phyloP scores from a whole-genome alignment of 2,888 invertebrate species.

The Stenotaenia linearis region DNA sequence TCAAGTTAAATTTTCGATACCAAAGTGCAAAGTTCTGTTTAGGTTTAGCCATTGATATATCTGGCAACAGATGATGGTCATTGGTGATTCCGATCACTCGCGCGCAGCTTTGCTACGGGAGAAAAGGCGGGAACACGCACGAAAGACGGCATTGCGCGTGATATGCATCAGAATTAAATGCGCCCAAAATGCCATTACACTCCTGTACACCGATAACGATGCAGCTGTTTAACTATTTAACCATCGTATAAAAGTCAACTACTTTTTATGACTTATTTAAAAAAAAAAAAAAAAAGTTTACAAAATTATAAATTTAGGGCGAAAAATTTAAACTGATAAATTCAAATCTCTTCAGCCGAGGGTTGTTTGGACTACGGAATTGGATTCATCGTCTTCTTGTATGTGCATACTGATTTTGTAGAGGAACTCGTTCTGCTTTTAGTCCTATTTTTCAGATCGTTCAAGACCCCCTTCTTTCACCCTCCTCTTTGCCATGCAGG shows the following conservation, averaged over 20 bases:
- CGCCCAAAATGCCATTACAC: neutral
- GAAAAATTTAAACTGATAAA: neutral
- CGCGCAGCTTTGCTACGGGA: neutral
- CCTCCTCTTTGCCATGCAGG: neutral
- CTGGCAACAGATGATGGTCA: neutral
- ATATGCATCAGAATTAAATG: neutral
- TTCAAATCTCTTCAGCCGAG: neutral
- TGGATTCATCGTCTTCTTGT: neutral
- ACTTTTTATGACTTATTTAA: neutral
- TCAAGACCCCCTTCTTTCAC: neutral
- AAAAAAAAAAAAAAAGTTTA: neutral
- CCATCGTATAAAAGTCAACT: neutral
- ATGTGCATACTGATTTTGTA: neutral
- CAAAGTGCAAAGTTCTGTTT: neutral
- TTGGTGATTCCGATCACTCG: neutral
- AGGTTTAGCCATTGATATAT: neutral
- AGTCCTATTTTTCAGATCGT: neutral
- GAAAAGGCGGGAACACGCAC: neutral
- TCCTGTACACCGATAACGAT: neutral
- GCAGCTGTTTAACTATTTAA: neutral
- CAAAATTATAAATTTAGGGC: neutral
- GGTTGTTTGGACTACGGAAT: neutral
- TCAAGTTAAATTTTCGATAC: neutral
- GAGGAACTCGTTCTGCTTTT: neutral
- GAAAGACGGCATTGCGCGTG: neutral